phyloP scores from a whole-genome alignment of 2,797 vertebrate species.

The Danio choprae region DNA sequence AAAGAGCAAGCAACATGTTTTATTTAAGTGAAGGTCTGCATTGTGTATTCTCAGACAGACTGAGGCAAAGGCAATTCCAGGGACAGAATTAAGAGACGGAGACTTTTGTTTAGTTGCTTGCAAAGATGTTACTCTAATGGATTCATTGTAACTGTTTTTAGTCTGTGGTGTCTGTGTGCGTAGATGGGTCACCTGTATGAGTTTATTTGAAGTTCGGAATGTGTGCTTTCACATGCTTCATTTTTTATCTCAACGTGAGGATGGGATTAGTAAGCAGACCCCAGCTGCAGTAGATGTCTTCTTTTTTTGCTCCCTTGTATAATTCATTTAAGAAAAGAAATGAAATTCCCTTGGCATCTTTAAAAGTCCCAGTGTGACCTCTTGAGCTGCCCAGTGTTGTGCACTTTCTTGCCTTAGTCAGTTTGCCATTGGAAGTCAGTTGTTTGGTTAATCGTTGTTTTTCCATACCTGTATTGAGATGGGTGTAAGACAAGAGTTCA shows the following conservation, averaged over 20 bases:
- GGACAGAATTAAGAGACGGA: slow-evolving; percentile 11
- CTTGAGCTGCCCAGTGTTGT: slow-evolving; percentile 1
- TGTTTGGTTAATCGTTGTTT: too few relatives aligned
- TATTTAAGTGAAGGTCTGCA: slow-evolving; percentile 70
- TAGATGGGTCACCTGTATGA: slow-evolving; percentile 13
- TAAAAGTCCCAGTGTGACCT: background rate
- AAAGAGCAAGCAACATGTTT: slow-evolving; percentile 72
- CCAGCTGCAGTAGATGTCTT: background rate
- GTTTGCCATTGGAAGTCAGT: background rate
- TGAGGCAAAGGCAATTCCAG: slow-evolving; percentile 65
- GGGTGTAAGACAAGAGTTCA: background rate
- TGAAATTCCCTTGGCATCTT: background rate
- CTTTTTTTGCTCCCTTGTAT: background rate
- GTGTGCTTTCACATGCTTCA: slow-evolving; percentile 7
- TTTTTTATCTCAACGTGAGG: slow-evolving; percentile 1
- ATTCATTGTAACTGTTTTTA: slow-evolving; percentile 36
- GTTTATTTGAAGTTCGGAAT: slow-evolving; percentile 12
- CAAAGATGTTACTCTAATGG: slow-evolving; percentile 60
- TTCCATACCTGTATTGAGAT: background rate
- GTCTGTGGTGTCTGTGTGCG: background rate
- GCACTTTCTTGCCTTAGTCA: background rate
- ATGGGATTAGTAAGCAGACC: slow-evolving; percentile 1
- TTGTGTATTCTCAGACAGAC: slow-evolving; percentile 63
- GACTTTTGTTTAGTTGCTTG: slow-evolving; percentile 47
- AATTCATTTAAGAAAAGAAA: slow-evolving; percentile 22